phyloP scores from a whole-genome alignment of 2,113 vertebrate genomes.

The Megaleporinus macrocephalus region DNA sequence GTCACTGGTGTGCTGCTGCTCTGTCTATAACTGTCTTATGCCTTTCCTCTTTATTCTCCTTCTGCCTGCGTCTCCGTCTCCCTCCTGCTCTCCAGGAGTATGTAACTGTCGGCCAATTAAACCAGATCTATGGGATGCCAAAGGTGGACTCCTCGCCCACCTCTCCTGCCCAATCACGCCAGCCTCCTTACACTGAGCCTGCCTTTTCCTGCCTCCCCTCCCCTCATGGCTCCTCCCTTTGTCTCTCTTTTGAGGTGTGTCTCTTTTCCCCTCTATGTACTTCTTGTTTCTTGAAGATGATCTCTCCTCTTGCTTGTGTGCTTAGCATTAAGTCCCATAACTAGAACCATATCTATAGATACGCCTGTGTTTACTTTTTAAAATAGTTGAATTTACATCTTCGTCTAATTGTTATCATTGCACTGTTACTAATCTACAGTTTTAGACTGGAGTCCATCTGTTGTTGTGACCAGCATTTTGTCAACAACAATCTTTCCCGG shows the following conservation, averaged over 20 bases:
- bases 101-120: slow-evolving; percentile 73
- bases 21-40: slow-evolving; percentile 64
- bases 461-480: not conserved
- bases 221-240: slow-evolving; percentile 77
- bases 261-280: slow-evolving; percentile 36
- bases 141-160: slow-evolving; percentile 73
- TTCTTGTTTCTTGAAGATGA: not conserved
- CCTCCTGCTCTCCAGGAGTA: slow-evolving; percentile 63
- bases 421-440: not conserved
- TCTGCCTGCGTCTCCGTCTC: slow-evolving; percentile 19
- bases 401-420: slow-evolving; percentile 53
- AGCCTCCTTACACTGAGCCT: slow-evolving; percentile 70
- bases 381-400: slow-evolving; percentile 43
- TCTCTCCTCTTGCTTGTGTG: slow-evolving; percentile 18
- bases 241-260: slow-evolving; percentile 85
- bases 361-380: no score
- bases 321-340: not conserved
- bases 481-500: not conserved
- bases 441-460: not conserved
- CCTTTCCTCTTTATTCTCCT: slow-evolving; percentile 45
- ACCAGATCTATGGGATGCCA: slow-evolving; percentile 78
- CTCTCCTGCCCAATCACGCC: slow-evolving; percentile 69
- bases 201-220: slow-evolving; percentile 75
- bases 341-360: no score
- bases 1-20: not conserved